These are phyloP conservation scores for Scomberomorus guttatus DNA, from an alignment of 2,797 vertebrate species.

Conservation along the genomic window DNA sequence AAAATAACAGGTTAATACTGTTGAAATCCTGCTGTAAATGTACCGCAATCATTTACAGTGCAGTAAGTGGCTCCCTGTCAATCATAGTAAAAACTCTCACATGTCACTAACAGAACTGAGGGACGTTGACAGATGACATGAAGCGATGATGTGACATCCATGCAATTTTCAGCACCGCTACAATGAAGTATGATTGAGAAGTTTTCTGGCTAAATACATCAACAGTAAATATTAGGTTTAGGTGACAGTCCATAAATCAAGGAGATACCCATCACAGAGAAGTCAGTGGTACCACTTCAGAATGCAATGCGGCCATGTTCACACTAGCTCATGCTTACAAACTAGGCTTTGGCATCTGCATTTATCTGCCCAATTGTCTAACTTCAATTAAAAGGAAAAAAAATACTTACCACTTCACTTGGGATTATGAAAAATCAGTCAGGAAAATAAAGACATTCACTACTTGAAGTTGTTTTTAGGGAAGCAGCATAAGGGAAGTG, in stretches of 20 bases:
- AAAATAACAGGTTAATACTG: no score
- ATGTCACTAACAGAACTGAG: not conserved
- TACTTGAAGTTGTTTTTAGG: not conserved
- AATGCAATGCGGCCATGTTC: not conserved
- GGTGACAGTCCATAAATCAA: constrained; percentile 37
- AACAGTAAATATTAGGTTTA: constrained; percentile 21
- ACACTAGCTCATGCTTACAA: not conserved
- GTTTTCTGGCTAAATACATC: not conserved
- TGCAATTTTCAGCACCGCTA: constrained; percentile 6
- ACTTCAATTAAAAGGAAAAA: not conserved
- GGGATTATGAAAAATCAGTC: not conserved
- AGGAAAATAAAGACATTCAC: not conserved
- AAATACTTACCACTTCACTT: not conserved
- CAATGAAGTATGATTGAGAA: constrained; percentile 21
- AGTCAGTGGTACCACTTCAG: not conserved
- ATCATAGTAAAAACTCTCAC: constrained; percentile 10
- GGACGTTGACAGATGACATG: constrained; percentile 23
- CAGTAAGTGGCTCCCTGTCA: not conserved
- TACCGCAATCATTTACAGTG: no score
- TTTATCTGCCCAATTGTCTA: not conserved
- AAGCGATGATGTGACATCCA: constrained; percentile 13
- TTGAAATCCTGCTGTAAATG: no score
- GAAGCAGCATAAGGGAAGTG: not conserved
- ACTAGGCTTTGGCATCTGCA: not conserved
- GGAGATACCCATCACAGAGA: not conserved